Evolutionary conservation across 2,888 invertebrate genomes (phyloP).

Genomic region (Parascotia fuliginaria): DNA sequence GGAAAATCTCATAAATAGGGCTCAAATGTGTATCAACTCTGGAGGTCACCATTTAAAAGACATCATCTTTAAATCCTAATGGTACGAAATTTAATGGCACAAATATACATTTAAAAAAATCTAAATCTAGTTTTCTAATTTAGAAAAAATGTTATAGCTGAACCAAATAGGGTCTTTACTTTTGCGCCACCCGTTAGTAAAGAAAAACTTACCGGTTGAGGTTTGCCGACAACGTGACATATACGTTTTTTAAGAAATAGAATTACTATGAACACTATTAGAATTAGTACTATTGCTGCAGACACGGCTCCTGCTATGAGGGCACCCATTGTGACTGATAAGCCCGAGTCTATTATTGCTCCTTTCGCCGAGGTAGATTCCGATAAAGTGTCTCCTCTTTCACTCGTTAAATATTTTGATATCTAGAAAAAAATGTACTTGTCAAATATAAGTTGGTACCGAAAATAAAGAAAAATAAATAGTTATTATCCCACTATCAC

Average conservation of each 20-base stretch:
- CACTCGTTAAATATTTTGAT: slow-evolving; percentile 59
- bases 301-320: slow-evolving; percentile 59
- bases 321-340: slow-evolving; percentile 53
- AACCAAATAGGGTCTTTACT: too few relatives aligned
- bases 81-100: too few relatives aligned
- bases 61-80: too few relatives aligned
- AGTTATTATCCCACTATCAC: too few relatives aligned
- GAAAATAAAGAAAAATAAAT: too few relatives aligned
- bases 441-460: not conserved
- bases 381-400: slow-evolving; percentile 49
- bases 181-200: too few relatives aligned
- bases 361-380: slow-evolving; percentile 58
- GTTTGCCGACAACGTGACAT: slow-evolving; percentile 72
- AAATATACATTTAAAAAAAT: too few relatives aligned
- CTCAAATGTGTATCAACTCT: too few relatives aligned
- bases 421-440: slow-evolving; percentile 48
- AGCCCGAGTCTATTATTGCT: slow-evolving; percentile 49
- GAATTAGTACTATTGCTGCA: slow-evolving; percentile 62
- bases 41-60: too few relatives aligned
- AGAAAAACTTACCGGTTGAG: slow-evolving; percentile 69
- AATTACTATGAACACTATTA: slow-evolving; percentile 54
- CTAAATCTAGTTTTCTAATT: too few relatives aligned
- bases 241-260: slow-evolving; percentile 70
- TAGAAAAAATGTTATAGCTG: too few relatives aligned
- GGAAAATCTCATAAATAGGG: too few relatives aligned